These are phyloP conservation scores for Baronia brevicornis DNA, from an alignment of 2,888 invertebrate genomes.

Conservation along the genomic window DNA sequence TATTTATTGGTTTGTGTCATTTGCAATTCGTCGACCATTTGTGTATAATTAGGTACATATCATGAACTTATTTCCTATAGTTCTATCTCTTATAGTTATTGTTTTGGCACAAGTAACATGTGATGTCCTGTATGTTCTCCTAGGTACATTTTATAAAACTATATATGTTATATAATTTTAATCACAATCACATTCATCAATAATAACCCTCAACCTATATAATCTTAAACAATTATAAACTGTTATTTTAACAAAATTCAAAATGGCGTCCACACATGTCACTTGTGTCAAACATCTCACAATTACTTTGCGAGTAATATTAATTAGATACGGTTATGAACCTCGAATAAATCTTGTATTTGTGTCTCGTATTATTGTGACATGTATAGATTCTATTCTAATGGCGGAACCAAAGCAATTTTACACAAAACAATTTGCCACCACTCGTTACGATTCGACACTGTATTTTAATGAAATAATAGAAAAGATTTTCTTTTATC, in stretches of 20 bases:
- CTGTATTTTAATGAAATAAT: constrained; percentile 26
- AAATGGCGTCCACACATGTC: constrained; percentile 15
- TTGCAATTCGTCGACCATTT: constrained; percentile 64
- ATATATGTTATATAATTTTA: too few relatives aligned
- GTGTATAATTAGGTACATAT: constrained; percentile 73
- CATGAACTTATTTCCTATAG: constrained; percentile 62
- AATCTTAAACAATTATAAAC: too few relatives aligned
- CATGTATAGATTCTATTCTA: constrained; percentile 27
- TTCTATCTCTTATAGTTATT: constrained; percentile 28
- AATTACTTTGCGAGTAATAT: constrained; percentile 23
- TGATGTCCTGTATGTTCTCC: too few relatives aligned
- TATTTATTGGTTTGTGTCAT: constrained; percentile 69
- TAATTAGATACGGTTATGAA: constrained; percentile 56
- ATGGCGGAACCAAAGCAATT: constrained; percentile 65
- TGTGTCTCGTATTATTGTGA: constrained; percentile 32
- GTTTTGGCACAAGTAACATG: constrained; percentile 20
- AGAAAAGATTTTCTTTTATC: constrained; percentile 27
- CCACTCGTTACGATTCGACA: constrained; percentile 61
- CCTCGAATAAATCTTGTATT: constrained; percentile 41
- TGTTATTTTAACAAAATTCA: too few relatives aligned
- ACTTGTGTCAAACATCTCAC: constrained; percentile 11
- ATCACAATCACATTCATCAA: too few relatives aligned
- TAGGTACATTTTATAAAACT: too few relatives aligned
- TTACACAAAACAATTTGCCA: constrained; percentile 48
- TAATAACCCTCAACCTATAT: too few relatives aligned